Evolutionary conservation across 1,140 invertebrate species (phyloP).

Genomic region (Eufriesea mexicana): DNA sequence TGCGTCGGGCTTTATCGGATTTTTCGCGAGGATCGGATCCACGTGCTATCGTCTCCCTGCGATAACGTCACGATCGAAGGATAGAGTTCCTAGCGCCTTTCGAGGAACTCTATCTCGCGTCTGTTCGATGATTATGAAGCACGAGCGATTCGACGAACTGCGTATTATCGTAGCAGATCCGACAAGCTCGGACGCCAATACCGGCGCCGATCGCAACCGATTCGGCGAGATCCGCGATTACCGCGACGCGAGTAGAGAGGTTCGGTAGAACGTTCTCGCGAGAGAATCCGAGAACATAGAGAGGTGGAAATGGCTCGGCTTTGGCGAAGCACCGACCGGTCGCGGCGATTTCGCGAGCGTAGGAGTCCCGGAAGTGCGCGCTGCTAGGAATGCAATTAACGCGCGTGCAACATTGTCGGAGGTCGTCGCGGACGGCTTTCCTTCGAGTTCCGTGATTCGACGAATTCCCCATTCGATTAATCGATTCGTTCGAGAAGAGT

Average conservation of each 20-base stretch:
- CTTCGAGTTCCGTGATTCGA: constrained; percentile 1
- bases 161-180: no score
- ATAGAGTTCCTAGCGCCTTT: not conserved
- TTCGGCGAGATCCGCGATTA: no score
- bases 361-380: constrained; percentile 18
- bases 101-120: no score
- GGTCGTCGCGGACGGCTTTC: not conserved
- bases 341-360: constrained; percentile 1
- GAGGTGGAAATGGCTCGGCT: not conserved
- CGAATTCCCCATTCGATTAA: constrained; percentile 45
- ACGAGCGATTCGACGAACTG: no score
- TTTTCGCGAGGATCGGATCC: not conserved
- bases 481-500: constrained; percentile 27
- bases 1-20: not conserved
- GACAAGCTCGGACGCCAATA: no score
- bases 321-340: not conserved
- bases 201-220: no score
- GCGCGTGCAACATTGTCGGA: constrained; percentile 2
- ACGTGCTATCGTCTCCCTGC: not conserved
- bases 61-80: not conserved
- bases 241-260: no score
- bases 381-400: constrained; percentile 47
- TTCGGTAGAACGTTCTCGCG: no score
- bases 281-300: no score
- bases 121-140: no score